Base-by-base conservation (phyloP, 2,797 vertebrate genomes). In the Semotilus atromaculatus region DNA sequence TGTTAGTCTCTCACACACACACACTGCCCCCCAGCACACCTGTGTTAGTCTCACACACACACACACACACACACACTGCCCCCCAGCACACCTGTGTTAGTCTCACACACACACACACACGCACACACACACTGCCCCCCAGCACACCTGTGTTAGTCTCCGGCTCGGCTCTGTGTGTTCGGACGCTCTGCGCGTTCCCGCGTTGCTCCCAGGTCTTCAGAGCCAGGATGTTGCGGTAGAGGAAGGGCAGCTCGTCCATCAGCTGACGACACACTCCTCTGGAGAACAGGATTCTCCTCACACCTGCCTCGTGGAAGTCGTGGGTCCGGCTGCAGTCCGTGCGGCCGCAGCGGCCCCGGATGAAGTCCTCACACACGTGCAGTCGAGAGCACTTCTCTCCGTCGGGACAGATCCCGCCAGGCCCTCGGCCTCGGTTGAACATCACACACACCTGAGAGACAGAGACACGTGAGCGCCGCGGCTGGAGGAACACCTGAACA, bases 171-270 rank as follows among this genome's bases (percentile, higher is more conserved):
- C 11, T 60, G 11, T 10, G 23, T 1, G 10, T 11, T 4, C n/a
- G n/a, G n/a, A 2, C 58, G 23, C 11, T 11, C 58, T 13, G 26
- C 0, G 18, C 7, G 9, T 13, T 73, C 18, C 26, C 6, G 9
- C 16, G 45, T 1, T 73, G 9, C 5, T 26, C 1, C 6, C 18
- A 43, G 5, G 4, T 48, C 71, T 23, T 74, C 26, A 73, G 36
- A 90, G 23, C 14, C 70, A 89, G 51, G n/a, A 89, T 90, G 70
- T 89, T 90, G 40, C 60, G 81, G 83, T 90, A 92, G 72, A 89
- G 60, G 14, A 51, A 66, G 13, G 78, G 36, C 64, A 89, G 81
- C 2, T 79, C 84, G 7, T 1, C 29, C 21, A 91, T 79, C 34
- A 90, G 80, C 48, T 84, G 31, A 51, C 11, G 51, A 34, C 87